These are phyloP conservation scores for Chaetodon auriga DNA, from an alignment of 2,113 vertebrate genomes.

Conservation along the genomic window DNA sequence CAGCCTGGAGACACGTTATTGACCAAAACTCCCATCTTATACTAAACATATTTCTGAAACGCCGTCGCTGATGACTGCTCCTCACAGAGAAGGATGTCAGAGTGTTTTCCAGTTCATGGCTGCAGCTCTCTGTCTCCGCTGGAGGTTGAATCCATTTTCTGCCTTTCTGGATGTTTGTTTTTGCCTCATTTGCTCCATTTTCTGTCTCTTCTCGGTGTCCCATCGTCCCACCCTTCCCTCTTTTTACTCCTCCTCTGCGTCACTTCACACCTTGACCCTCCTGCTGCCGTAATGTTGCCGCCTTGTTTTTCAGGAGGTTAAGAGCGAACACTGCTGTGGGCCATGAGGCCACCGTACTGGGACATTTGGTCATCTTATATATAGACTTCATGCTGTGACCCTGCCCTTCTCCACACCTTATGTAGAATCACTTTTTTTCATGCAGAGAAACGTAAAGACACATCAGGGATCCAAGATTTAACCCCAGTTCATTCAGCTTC, in stretches of 20 bases:
- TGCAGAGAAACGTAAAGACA: neutral
- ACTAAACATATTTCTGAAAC: neutral
- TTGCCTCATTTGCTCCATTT: conserved; percentile 22
- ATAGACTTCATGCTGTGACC: conserved; percentile 9
- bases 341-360: neutral
- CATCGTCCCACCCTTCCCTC: neutral
- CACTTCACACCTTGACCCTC: neutral
- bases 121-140: conserved; percentile 19
- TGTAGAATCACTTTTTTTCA: neutral
- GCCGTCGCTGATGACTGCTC: too few relatives aligned
- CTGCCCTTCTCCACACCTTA: neutral
- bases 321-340: neutral
- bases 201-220: neutral
- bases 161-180: conserved; percentile 12
- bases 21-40: neutral
- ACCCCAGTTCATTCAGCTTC: neutral
- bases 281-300: neutral
- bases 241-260: neutral
- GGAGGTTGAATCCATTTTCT: conserved; percentile 23
- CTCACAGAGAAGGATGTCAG: neutral
- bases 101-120: neutral
- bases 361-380: neutral
- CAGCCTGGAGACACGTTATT: too few relatives aligned
- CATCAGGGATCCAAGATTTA: too few relatives aligned
- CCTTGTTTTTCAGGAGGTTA: conserved; percentile 27